Base-by-base conservation (phyloP, 2,888 invertebrate species). In the Koerneria pararmatus region DNA sequence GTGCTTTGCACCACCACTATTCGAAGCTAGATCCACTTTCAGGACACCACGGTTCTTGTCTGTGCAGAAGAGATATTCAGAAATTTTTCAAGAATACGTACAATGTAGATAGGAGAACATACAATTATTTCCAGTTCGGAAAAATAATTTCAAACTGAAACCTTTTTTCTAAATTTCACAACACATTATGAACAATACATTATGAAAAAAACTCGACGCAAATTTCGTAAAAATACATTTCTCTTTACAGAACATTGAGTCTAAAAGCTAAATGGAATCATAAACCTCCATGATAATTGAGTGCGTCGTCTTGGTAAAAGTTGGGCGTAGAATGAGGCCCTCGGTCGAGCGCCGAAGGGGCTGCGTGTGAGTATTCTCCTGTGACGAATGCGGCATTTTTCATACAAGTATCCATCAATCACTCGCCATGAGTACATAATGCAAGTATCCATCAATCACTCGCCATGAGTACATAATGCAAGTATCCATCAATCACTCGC, bases 321-420 rank as follows among this genome's bases (percentile, higher is more conserved):
- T 57, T 63, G 53, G 8, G 48, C 27, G 58, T 71, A 68, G 59
- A 74, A 73, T 56, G 56, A 29, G 51, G 58, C n/a, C 65, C 56
- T 48, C 54, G 37, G 22, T 75, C 74, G 11, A 75, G 37, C 2
- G 72, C 75, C 11, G 74, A 75, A 3, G 73, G 72, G 34, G 69
- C 68, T 27, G 51, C 51, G 57, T 75, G 74, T 6, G 67, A 65
- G 46, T 73, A 75, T 19, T 66, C 51, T 37, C 70, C 71, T 61
- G n/a, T 63, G 8, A 31, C 27, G 19, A 15, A 46, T 46, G 19
- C 19, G 11, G 19, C 46, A 15, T 46, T 19, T 15, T 46, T 46
- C 19, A 15, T 46, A 19, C 19, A 46, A 15, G 19, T 11, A 46
- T 19, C 19, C 46, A 46, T 46, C 11, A 46, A 15, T 15, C 19